These are phyloP conservation scores for Takifugu flavidus DNA, from an alignment of 2,113 vertebrate genomes.

Conservation along the genomic window DNA sequence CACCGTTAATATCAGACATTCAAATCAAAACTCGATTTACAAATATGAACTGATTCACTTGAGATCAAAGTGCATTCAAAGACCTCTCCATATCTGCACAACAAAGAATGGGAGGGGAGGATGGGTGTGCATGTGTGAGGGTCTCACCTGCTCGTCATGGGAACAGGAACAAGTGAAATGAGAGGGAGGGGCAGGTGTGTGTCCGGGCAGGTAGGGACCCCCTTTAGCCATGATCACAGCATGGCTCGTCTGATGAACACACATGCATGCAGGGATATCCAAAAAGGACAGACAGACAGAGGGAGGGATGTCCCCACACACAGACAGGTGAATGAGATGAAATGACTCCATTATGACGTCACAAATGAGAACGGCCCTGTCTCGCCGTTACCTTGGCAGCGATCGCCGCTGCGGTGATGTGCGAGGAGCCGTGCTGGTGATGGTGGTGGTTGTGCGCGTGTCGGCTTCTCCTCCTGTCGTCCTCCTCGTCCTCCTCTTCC, in stretches of 20 bases:
- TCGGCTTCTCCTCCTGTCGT: constrained; percentile 49
- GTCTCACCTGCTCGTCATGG: constrained; percentile 76
- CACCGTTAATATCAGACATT: no score
- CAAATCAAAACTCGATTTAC: no score
- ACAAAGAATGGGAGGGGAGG: constrained; percentile 24
- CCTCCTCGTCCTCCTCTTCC: constrained; percentile 83
- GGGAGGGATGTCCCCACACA: constrained; percentile 30
- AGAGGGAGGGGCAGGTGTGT: constrained; percentile 81
- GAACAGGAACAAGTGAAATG: constrained; percentile 82
- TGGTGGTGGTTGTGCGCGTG: constrained; percentile 78
- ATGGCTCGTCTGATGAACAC: constrained; percentile 86
- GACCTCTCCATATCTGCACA: neutral
- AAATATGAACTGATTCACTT: no score
- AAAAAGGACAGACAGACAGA: constrained; percentile 18
- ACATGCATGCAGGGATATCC: constrained; percentile 9
- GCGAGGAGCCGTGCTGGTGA: constrained; percentile 92
- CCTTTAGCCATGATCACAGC: constrained; percentile 93
- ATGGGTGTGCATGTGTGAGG: constrained; percentile 13
- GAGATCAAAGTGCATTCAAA: no score
- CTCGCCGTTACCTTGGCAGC: constrained; percentile 89
- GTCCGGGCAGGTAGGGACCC: constrained; percentile 82
- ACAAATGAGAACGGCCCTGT: neutral
- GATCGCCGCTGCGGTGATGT: constrained; percentile 96
- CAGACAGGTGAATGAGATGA: constrained; percentile 42
- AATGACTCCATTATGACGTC: constrained; percentile 7